phyloP scores from a whole-genome alignment of 1,140 invertebrate genomes.

The Akabosia matsudoensis region DNA sequence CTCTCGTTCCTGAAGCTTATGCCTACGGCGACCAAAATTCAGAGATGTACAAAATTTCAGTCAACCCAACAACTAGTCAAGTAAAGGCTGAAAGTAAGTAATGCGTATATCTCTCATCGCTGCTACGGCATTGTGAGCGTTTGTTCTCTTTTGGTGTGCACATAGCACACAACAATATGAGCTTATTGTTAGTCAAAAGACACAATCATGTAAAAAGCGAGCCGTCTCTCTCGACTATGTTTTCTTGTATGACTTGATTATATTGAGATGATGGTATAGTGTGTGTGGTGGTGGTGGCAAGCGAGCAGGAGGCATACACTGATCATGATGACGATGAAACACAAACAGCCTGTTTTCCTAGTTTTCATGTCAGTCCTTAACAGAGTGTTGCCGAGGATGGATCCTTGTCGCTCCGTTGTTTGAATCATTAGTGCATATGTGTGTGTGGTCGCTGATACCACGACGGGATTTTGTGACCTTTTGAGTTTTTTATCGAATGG shows the following conservation, averaged over 20 bases:
- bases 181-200: background rate
- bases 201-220: background rate
- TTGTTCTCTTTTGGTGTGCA: background rate
- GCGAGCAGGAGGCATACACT: background rate
- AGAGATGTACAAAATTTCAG: background rate
- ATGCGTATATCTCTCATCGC: too few species aligned
- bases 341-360: slow-evolving; percentile 26
- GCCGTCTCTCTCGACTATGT: background rate
- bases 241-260: too few species aligned
- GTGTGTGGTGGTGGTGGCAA: background rate
- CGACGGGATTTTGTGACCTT: background rate
- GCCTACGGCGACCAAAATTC: background rate
- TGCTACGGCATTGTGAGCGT: too few species aligned
- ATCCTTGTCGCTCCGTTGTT: slow-evolving; percentile 6
- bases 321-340: background rate
- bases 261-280: background rate
- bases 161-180: background rate
- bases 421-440: slow-evolving; percentile 22
- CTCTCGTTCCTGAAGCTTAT: background rate
- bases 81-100: background rate
- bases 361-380: slow-evolving; percentile 21
- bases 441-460: background rate
- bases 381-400: slow-evolving; percentile 19
- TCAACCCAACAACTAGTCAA: background rate
- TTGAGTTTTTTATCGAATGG: slow-evolving; percentile 2